These are phyloP conservation scores for Epizoanthus ramosus DNA, from an alignment of 92 coral and sea anemone species.

Conservation along the genomic window DNA sequence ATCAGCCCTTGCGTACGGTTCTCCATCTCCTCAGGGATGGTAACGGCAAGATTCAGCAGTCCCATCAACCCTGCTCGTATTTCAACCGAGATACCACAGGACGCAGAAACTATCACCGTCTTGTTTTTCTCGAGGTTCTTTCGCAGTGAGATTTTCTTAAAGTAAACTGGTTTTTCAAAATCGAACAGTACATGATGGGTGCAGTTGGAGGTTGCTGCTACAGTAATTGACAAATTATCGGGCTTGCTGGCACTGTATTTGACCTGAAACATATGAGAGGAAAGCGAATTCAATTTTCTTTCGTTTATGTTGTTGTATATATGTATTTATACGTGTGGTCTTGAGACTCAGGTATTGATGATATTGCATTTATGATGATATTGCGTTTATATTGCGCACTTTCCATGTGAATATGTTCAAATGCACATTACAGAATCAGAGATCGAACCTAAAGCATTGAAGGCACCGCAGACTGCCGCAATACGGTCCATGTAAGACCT, in stretches of 20 bases:
- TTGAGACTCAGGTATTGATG: too few relatives aligned
- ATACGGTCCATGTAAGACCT: too few relatives aligned
- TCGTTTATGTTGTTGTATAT: too few relatives aligned
- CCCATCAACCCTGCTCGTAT: slow-evolving; percentile 62
- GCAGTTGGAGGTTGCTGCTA: neutral
- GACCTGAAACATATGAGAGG: neutral
- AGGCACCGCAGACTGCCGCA: too few relatives aligned
- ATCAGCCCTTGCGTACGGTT: slow-evolving; percentile 74
- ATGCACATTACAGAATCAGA: too few relatives aligned
- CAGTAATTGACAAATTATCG: slow-evolving; percentile 24
- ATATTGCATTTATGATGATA: too few relatives aligned
- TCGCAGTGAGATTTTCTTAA: slow-evolving; percentile 38
- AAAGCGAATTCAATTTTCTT: too few relatives aligned
- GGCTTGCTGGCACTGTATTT: slow-evolving; percentile 2
- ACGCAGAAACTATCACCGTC: slow-evolving; percentile 58
- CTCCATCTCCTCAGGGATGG: slow-evolving; percentile 54
- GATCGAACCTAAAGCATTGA: too few relatives aligned
- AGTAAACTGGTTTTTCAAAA: neutral
- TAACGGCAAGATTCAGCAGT: slow-evolving; percentile 62
- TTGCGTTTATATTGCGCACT: too few relatives aligned
- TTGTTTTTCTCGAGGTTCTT: slow-evolving; percentile 37
- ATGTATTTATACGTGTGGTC: too few relatives aligned
- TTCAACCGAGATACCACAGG: slow-evolving; percentile 69
- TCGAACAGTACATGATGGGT: slow-evolving; percentile 3
- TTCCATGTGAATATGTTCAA: too few relatives aligned